Evolutionary conservation across 2,797 vertebrate species (phyloP), one percentile per base, ranked within the genome.

Genomic region (Parotocinclus haroldoi): DNA sequence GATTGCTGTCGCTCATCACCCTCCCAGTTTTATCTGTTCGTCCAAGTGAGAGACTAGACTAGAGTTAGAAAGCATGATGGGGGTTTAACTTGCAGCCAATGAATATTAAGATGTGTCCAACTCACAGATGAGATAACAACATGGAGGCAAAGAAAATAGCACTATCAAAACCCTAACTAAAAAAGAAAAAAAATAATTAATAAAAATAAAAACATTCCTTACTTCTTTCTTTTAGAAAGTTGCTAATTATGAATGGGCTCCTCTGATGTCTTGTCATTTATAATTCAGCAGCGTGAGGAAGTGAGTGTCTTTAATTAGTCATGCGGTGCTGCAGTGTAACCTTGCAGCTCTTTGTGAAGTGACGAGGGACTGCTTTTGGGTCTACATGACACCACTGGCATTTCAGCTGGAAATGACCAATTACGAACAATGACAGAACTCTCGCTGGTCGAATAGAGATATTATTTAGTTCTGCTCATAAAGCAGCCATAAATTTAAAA

Each of bases 221-320:
- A n/a, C n/a, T 27, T 27, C 80, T 74, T 84, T 76, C 66, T 71
- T 58, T 75, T 82, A 80, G 84, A 79, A 48, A 71, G 71, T 73
- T 82, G 76, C 78, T 87, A 84, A 88, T 88, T 84, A 84, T 58
- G 63, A 74, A 76, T 63, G 40, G 76, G 77, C 69, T 73, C 66
- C 76, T 84, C 73, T 83, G 84, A 90, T 88, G 83, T 74, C 77
- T 80, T 89, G 87, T 88, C 86, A 84, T 83, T 78, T 78, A 82
- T 80, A 84, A 84, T 83, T 81, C 82, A 78, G 79, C 74, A 65
- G 78, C 85, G 79, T 78, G 78, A 79, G 76, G 78, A 77, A 83
- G 81, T 80, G 82, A 85, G 81, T 78, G 67, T 78, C 80, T 86
- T 83, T 90, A 89, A 89, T 90, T 89, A 87, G 85, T 48, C 48